phyloP scores from a whole-genome alignment of 2,888 invertebrate genomes.

The Eretmocerus hayati region DNA sequence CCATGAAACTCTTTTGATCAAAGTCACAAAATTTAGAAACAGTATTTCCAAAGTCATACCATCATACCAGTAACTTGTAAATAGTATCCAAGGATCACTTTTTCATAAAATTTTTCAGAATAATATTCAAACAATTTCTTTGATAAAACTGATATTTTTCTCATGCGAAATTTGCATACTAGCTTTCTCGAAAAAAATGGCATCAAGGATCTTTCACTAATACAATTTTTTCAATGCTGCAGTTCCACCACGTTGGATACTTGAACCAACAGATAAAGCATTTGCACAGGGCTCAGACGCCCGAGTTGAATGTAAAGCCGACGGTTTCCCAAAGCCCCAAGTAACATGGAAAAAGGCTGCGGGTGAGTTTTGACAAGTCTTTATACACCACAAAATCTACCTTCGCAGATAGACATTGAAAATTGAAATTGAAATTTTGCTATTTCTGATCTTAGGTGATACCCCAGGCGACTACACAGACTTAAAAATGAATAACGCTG shows the following conservation, averaged over 20 bases:
- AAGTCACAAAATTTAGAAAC: too few species aligned
- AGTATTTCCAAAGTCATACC: too few species aligned
- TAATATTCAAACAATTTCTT: too few species aligned
- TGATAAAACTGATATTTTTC: constrained; percentile 10
- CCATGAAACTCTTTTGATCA: too few species aligned
- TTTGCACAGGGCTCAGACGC: constrained; percentile 92
- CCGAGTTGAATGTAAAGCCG: constrained; percentile 91
- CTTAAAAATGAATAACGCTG: constrained; percentile 81
- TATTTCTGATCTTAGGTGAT: constrained; percentile 63
- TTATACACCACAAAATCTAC: neutral
- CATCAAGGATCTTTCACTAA: neutral
- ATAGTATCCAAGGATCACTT: too few species aligned
- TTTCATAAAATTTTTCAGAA: too few species aligned
- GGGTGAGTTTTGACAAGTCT: constrained; percentile 67
- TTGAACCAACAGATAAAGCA: constrained; percentile 90
- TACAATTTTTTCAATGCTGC: constrained; percentile 36
- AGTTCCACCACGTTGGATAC: constrained; percentile 95
- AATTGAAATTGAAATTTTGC: neutral
- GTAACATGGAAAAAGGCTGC: constrained; percentile 94
- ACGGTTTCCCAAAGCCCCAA: constrained; percentile 90
- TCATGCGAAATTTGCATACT: constrained; percentile 9
- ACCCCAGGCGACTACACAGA: constrained; percentile 91
- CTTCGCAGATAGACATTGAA: neutral
- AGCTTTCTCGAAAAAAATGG: neutral
- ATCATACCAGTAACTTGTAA: too few species aligned